A percentile compares a stretch with the other conserved stretches of the same genome.
phyloP scores from a whole-genome alignment of 2,888 invertebrate species.

The Thysanoteuthis rhombus region DNA sequence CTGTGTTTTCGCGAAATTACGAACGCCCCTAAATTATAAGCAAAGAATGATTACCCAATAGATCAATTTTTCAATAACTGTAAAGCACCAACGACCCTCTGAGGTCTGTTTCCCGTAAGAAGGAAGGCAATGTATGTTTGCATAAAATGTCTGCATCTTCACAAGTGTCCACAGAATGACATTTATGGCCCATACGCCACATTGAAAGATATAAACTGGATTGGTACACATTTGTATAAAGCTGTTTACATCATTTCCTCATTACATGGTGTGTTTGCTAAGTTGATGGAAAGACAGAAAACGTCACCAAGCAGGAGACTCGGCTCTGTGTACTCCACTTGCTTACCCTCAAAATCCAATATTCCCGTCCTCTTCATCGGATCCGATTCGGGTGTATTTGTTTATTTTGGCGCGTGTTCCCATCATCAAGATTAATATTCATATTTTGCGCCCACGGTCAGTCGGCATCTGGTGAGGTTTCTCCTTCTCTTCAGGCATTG shows the following conservation, averaged over 20 bases:
- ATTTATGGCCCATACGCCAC: neutral
- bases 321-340: neutral
- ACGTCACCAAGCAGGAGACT: neutral
- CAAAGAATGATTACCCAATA: neutral
- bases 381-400: neutral
- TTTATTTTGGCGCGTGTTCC: neutral
- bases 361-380: neutral
- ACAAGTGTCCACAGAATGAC: neutral
- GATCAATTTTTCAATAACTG: neutral
- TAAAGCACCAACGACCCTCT: neutral
- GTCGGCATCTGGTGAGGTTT: neutral
- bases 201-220: neutral
- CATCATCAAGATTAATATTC: neutral
- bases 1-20: too few species aligned
- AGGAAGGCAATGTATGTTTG: neutral
- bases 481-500: neutral
- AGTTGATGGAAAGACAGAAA: neutral
- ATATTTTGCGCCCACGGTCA: neutral
- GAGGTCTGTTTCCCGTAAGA: neutral
- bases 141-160: neutral
- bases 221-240: neutral
- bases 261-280: neutral
- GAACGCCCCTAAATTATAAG: neutral
- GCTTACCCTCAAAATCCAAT: neutral
- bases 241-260: neutral